A percentile compares a stretch with the other conserved stretches of the same genome.
phyloP scores from a whole-genome alignment of 2,888 invertebrate species.

The Macropis europaea region DNA sequence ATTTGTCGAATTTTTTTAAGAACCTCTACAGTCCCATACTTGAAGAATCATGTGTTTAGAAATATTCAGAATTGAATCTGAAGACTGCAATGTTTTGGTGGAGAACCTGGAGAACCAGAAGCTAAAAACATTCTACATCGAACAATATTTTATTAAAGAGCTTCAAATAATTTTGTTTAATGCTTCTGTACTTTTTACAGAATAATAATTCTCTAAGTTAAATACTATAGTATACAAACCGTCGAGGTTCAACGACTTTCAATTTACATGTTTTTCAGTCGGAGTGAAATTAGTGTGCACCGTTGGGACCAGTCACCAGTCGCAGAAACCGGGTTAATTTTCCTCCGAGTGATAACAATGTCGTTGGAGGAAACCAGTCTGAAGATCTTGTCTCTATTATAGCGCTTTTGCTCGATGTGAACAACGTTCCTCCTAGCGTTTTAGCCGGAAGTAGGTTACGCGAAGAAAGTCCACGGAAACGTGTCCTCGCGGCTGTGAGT shows the following conservation, averaged over 20 bases:
- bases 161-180: too few relatives aligned
- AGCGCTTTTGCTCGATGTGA: conserved; percentile 29
- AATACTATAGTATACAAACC: too few relatives aligned
- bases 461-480: conserved; percentile 49
- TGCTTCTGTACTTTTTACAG: too few relatives aligned
- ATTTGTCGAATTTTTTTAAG: too few relatives aligned
- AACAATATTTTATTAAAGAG: too few relatives aligned
- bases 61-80: too few relatives aligned
- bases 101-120: too few relatives aligned
- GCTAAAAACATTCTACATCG: too few relatives aligned
- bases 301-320: conserved; percentile 28
- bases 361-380: conserved; percentile 42
- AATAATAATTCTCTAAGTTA: too few relatives aligned
- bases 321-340: conserved; percentile 53
- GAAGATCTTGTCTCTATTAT: conserved; percentile 53
- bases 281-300: conserved; percentile 38
- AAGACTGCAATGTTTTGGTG: too few relatives aligned
- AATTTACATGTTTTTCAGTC: not conserved
- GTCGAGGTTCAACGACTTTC: not conserved
- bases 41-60: too few relatives aligned
- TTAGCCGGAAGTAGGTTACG: conserved; percentile 49
- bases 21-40: too few relatives aligned
- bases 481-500: not conserved
- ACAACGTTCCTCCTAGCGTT: conserved; percentile 32
- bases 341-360: conserved; percentile 56